A percentile compares a stretch with the other conserved stretches of the same genome.
Evolutionary conservation across 2,113 vertebrate species (phyloP).

Genomic region (Vicugna pacos): DNA sequence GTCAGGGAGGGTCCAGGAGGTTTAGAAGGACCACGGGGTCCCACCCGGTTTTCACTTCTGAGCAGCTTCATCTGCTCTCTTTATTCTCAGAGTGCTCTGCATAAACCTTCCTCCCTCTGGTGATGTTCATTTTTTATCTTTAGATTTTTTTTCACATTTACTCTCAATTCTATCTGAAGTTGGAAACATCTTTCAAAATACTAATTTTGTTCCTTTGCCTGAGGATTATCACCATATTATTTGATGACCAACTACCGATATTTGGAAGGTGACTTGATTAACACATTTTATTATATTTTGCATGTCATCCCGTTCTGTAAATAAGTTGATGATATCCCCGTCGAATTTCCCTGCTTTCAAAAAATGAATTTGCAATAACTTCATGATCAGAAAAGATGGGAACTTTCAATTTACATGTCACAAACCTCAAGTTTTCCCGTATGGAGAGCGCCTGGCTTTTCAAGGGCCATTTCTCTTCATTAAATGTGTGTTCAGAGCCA

Average conservation of each 20-base stretch:
- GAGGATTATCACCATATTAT: neutral
- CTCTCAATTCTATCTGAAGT: neutral
- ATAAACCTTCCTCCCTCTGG: neutral
- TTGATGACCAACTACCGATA: neutral
- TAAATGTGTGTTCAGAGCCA: neutral
- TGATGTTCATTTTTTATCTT: slow-evolving; percentile 26
- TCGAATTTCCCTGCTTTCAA: neutral
- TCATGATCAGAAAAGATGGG: neutral
- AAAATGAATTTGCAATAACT: neutral
- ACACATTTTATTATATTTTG: slow-evolving; percentile 5
- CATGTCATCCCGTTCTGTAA: neutral
- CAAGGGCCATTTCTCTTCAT: neutral
- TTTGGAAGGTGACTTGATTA: slow-evolving; percentile 17
- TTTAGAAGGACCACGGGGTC: neutral
- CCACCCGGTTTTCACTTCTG: neutral
- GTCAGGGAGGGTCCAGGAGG: neutral
- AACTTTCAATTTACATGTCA: neutral
- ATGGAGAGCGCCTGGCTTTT: accelerated
- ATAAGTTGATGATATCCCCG: neutral
- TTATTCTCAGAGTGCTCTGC: neutral
- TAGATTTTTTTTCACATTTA: neutral
- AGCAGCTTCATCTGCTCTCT: neutral
- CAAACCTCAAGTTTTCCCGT: neutral
- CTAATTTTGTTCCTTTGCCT: neutral
- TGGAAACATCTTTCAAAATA: slow-evolving; percentile 6